phyloP scores from a whole-genome alignment of 2,888 invertebrate genomes.

The Falcaria lacertinaria region DNA sequence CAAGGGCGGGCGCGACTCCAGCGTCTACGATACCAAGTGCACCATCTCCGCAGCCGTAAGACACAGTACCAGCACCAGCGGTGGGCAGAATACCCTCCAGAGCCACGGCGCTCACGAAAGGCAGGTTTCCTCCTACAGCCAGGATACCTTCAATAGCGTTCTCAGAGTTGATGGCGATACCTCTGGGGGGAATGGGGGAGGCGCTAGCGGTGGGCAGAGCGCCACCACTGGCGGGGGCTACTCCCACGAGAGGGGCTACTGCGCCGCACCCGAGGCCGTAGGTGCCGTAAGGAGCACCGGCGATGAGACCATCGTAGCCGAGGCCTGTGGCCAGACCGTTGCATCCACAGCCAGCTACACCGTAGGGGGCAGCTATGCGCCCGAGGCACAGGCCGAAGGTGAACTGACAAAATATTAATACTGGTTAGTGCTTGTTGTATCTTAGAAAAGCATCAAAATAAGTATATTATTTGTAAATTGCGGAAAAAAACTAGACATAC shows the following conservation, averaged over 20 bases:
- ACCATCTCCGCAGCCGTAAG: slow-evolving; percentile 26
- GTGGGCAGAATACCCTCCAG: slow-evolving; percentile 30
- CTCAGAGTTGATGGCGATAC: slow-evolving; percentile 30
- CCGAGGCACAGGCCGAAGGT: background rate
- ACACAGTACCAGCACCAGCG: slow-evolving; percentile 23
- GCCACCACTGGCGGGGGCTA: slow-evolving; percentile 16
- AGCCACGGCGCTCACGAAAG: slow-evolving; percentile 30
- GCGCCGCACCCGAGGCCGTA: slow-evolving; percentile 5
- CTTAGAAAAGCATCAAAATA: too few species aligned
- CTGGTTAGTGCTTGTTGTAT: too few species aligned
- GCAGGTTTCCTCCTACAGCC: slow-evolving; percentile 27
- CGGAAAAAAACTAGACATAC: too few species aligned
- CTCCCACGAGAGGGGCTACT: slow-evolving; percentile 2
- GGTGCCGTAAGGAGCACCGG: slow-evolving; percentile 5
- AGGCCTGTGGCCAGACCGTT: background rate
- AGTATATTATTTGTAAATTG: too few species aligned
- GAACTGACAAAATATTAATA: slow-evolving; percentile 1
- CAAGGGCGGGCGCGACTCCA: background rate
- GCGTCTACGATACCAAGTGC: slow-evolving; percentile 7
- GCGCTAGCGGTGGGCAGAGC: slow-evolving; percentile 23
- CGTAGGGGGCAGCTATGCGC: background rate
- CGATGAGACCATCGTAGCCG: background rate
- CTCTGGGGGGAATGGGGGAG: slow-evolving; percentile 24
- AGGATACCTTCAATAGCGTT: slow-evolving; percentile 30
- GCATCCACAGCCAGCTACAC: background rate